Percentiles rank a stretch among this genome's conserved stretches.
Evolutionary conservation across 2,797 vertebrate genomes (phyloP).

Genomic region (Schizopygopsis malacanthus): DNA sequence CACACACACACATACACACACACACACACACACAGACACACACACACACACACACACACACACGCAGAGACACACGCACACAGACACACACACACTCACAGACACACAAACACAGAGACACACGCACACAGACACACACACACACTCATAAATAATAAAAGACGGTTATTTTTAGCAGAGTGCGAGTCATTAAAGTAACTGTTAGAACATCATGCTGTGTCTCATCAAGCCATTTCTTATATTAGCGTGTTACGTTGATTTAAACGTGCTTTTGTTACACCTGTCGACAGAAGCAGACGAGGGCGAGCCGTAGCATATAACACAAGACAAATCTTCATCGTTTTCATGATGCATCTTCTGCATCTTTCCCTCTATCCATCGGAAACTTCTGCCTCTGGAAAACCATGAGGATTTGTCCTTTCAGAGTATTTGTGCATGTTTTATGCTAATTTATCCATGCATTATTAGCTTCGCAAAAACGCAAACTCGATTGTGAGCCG

Average conservation of each 20-base stretch:
- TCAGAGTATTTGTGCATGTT: not conserved
- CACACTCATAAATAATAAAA: conserved; percentile 74
- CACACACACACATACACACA: too few species aligned
- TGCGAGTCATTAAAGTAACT: conserved; percentile 70
- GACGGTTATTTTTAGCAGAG: conserved; percentile 71
- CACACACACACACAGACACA: too few species aligned
- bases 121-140: conserved; percentile 54
- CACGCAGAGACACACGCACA: too few species aligned
- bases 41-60: too few species aligned
- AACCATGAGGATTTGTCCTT: too few species aligned
- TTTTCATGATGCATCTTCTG: not conserved
- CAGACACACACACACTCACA: too few species aligned
- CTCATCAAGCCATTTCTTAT: not conserved
- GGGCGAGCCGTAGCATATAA: not conserved
- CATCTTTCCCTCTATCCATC: too few species aligned
- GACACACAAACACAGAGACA: not conserved
- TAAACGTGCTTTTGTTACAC: not conserved
- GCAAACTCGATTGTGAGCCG: not conserved
- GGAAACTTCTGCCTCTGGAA: not conserved
- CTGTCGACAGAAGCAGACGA: not conserved
- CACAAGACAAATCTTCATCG: not conserved
- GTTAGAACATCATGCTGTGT: conserved; percentile 66
- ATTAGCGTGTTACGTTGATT: not conserved
- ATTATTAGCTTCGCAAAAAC: not conserved
- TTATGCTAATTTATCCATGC: not conserved